phyloP scores from a whole-genome alignment of 2,113 vertebrate genomes.

The Potamarius usumacintae region DNA sequence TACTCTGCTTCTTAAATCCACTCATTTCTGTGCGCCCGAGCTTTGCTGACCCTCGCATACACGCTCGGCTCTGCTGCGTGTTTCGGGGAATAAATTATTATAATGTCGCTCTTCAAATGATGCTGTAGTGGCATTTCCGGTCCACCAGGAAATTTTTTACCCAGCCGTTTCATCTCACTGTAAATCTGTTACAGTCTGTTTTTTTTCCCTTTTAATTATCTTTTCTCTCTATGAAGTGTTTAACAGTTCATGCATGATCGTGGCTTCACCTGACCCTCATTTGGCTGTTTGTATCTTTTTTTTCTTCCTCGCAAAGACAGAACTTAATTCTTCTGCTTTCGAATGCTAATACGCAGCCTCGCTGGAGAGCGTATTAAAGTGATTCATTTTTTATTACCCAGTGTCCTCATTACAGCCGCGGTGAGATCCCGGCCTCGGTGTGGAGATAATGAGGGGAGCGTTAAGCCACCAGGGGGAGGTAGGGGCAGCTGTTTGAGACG shows the following conservation, averaged over 20 bases:
- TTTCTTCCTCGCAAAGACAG: constrained; percentile 18
- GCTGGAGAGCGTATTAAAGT: constrained; percentile 44
- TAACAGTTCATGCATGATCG: constrained; percentile 22
- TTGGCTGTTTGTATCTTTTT: constrained; percentile 11
- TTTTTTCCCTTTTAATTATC: constrained; percentile 47
- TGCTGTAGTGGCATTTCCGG: constrained; percentile 32
- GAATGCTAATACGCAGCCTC: constrained; percentile 60
- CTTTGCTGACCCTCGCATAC: constrained; percentile 69
- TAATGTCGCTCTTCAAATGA: constrained; percentile 34
- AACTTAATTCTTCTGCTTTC: constrained; percentile 62
- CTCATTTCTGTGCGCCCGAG: constrained; percentile 56
- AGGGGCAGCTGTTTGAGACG: constrained; percentile 56
- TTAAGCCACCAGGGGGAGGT: constrained; percentile 70
- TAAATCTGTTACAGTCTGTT: constrained; percentile 48
- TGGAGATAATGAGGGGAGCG: constrained; percentile 55
- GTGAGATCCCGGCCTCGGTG: constrained; percentile 29
- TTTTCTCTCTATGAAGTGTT: constrained; percentile 10
- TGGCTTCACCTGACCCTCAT: constrained; percentile 28
- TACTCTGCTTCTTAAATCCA: constrained; percentile 69
- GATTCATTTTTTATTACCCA: constrained; percentile 62
- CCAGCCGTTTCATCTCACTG: constrained; percentile 37
- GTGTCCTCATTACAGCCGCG: constrained; percentile 60
- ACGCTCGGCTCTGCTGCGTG: constrained; percentile 35
- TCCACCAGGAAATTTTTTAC: not conserved
- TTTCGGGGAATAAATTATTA: constrained; percentile 34